These are phyloP conservation scores for Brenthis ino DNA, from an alignment of 2,888 invertebrate species.

Conservation along the genomic window DNA sequence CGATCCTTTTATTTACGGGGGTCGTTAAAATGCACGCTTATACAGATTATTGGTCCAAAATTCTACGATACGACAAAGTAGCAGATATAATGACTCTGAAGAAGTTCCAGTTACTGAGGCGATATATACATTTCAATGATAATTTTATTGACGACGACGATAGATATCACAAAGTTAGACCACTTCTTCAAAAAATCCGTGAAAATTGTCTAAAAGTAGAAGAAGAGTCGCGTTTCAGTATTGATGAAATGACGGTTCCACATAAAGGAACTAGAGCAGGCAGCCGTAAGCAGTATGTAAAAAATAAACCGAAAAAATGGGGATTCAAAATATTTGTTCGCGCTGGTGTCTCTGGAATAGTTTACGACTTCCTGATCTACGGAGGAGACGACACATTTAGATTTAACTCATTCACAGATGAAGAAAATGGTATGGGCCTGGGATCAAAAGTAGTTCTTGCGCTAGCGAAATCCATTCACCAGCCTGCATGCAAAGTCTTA, in stretches of 20 bases:
- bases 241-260: conserved; percentile 44
- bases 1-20: not conserved
- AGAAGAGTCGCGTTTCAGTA: conserved; percentile 35
- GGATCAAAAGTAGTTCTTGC: conserved; percentile 5
- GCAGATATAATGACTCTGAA: not conserved
- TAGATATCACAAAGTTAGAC: conserved; percentile 34
- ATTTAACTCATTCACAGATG: conserved; percentile 10
- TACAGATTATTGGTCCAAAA: not conserved
- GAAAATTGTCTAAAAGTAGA: conserved; percentile 34
- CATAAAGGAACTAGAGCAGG: conserved; percentile 47
- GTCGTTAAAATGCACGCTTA: not conserved
- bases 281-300: conserved; percentile 42
- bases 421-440: conserved; percentile 17
- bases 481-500: conserved; percentile 22
- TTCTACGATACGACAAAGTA: not conserved
- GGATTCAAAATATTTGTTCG: conserved; percentile 4
- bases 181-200: conserved; percentile 32
- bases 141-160: conserved; percentile 22
- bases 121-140: conserved; percentile 4
- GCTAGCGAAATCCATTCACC: conserved; percentile 11
- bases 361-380: not conserved
- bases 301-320: conserved; percentile 43
- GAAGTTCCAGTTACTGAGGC: not conserved
- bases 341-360: not conserved
- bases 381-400: conserved; percentile 2